A percentile compares a stretch with the other conserved stretches of the same genome.
These are phyloP conservation scores for Corythaeola cristata DNA, from an alignment of 2,113 vertebrate genomes.

Conservation along the genomic window DNA sequence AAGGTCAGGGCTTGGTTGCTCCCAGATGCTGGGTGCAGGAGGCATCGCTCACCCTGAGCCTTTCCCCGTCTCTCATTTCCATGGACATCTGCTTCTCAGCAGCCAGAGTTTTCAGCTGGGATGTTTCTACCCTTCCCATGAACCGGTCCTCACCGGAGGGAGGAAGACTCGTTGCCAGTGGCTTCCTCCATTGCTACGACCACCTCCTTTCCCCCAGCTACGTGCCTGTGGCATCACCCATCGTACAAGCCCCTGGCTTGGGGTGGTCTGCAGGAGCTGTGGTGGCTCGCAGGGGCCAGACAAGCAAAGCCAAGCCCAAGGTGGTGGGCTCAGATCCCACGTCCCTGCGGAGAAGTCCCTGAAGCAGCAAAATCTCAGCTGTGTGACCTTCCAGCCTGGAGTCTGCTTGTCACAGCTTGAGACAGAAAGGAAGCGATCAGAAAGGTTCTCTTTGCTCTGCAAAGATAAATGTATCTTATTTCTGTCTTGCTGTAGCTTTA, in stretches of 20 bases:
- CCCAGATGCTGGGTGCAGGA: background rate
- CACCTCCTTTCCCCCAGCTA: background rate
- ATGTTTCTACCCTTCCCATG: background rate
- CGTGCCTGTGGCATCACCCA: background rate
- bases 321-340: background rate
- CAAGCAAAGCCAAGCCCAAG: background rate
- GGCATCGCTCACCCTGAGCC: background rate
- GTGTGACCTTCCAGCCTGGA: constrained; percentile 14
- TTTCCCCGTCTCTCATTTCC: background rate
- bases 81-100: background rate
- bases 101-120: background rate
- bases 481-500: constrained; percentile 77
- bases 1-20: background rate
- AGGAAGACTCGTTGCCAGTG: background rate
- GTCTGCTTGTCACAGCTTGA: constrained; percentile 25
- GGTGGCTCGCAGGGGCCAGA: background rate
- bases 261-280: rapidly evolving
- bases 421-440: constrained; percentile 60
- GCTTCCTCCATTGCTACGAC: background rate
- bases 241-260: rapidly evolving
- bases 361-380: background rate
- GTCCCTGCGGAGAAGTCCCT: rapidly evolving
- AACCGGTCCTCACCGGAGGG: background rate
- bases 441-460: constrained; percentile 65
- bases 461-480: constrained; percentile 73